Conservation (phyloP, 1,140 invertebrate genomes). For the Drosophila nebulosa region DNA sequence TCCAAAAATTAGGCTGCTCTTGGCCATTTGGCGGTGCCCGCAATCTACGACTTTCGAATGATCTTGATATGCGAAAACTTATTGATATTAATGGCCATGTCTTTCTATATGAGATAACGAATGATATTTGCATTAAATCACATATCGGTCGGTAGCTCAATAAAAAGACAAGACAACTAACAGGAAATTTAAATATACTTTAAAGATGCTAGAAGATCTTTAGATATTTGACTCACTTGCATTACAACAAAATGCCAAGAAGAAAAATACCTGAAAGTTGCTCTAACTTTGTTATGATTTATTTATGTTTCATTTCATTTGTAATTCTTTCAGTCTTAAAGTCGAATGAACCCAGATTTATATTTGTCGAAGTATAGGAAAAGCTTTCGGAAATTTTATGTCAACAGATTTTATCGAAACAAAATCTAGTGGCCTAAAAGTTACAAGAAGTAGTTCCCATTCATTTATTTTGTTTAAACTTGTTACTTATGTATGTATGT, state of each 20-base stretch:
- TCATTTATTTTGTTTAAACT: background rate
- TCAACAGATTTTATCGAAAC: background rate
- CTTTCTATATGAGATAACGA: background rate
- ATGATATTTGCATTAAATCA: background rate
- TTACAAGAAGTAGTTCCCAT: background rate
- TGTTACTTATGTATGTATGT: too few relatives aligned
- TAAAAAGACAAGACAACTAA: slow-evolving; percentile 2
- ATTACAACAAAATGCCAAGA: too few relatives aligned
- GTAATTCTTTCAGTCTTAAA: too few relatives aligned
- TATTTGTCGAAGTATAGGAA: too few relatives aligned
- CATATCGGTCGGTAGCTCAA: background rate
- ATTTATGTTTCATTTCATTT: too few relatives aligned
- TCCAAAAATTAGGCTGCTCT: slow-evolving; percentile 17
- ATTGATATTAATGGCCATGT: background rate
- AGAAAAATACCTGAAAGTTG: too few relatives aligned
- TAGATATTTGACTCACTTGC: too few relatives aligned
- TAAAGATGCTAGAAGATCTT: too few relatives aligned
- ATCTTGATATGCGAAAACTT: background rate
- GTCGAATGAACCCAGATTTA: too few relatives aligned
- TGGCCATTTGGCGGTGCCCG: background rate
- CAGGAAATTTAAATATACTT: background rate
- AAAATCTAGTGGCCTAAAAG: background rate
- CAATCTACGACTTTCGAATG: background rate
- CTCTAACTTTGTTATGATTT: too few relatives aligned
- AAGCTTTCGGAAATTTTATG: background rate